Evolutionary conservation across 2,888 invertebrate species (phyloP).

Genomic region (Polietes domitor): DNA sequence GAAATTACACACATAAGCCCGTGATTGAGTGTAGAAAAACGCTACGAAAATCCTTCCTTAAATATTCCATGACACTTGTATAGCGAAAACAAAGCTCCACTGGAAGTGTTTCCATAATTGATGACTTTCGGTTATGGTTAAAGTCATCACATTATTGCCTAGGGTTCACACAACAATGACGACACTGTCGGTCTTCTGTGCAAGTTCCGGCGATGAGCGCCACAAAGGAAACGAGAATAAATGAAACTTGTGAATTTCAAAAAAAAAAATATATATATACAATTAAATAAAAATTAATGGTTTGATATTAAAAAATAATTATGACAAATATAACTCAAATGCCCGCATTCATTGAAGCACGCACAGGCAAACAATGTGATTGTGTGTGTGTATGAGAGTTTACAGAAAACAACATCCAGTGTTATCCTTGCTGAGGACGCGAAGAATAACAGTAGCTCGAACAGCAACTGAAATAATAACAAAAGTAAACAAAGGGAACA

Average conservation of each 20-base stretch:
- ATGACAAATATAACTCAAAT: slow-evolving; percentile 47
- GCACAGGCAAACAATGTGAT: background rate
- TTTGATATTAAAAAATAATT: slow-evolving; percentile 62
- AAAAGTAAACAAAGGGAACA: slow-evolving; percentile 1
- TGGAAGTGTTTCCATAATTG: slow-evolving; percentile 56
- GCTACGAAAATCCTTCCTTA: too few species aligned
- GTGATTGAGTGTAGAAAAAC: too few species aligned
- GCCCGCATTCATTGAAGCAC: background rate
- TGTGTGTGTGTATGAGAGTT: background rate
- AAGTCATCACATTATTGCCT: slow-evolving; percentile 33
- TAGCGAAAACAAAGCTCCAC: background rate
- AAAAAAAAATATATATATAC: background rate
- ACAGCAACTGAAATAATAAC: slow-evolving; percentile 11
- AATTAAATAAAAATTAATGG: slow-evolving; percentile 64
- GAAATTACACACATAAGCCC: too few species aligned
- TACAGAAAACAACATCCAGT: background rate
- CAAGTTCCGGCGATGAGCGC: background rate
- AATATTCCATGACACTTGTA: background rate
- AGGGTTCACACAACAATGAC: background rate
- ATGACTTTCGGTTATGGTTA: slow-evolving; percentile 24
- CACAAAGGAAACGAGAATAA: slow-evolving; percentile 25
- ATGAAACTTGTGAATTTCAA: slow-evolving; percentile 46
- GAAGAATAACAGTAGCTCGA: slow-evolving; percentile 1
- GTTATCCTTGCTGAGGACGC: slow-evolving; percentile 4
- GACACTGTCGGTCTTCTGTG: background rate